Percentiles rank a stretch among this genome's conserved stretches.
Evolutionary conservation across 2,888 invertebrate species (phyloP).

Genomic region (Rotaria socialis): DNA sequence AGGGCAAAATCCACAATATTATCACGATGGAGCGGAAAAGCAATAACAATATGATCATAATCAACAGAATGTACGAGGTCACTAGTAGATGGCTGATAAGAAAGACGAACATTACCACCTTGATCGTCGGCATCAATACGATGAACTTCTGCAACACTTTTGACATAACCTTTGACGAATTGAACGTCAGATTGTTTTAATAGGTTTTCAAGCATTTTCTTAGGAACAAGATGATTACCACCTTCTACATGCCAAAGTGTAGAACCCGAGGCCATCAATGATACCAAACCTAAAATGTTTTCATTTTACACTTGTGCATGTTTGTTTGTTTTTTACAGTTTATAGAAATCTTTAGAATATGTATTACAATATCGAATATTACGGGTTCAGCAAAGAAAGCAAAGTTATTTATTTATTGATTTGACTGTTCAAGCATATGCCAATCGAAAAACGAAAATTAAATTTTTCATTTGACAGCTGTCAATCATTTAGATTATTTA

Average conservation of each 20-base stretch:
- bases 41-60: conserved; percentile 66
- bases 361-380: no score
- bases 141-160: conserved; percentile 27
- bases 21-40: conserved; percentile 63
- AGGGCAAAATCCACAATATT: conserved; percentile 58
- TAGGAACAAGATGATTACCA: conserved; percentile 64
- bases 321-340: no score
- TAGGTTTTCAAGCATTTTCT: conserved; percentile 52
- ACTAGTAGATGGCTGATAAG: conserved; percentile 13
- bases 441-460: no score
- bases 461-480: no score
- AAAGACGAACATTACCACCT: conserved; percentile 1
- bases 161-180: conserved; percentile 38
- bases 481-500: no score
- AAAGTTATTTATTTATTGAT: no score
- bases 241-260: conserved; percentile 65
- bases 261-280: conserved; percentile 63
- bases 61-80: conserved; percentile 38
- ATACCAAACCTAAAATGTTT: conserved; percentile 58
- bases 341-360: no score
- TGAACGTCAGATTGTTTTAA: not conserved
- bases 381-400: no score
- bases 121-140: not conserved
- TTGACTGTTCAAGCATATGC: no score
- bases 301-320: no score